Evolutionary conservation across 2,113 vertebrate genomes (phyloP).

Genomic region (Struthidea cinerea): DNA sequence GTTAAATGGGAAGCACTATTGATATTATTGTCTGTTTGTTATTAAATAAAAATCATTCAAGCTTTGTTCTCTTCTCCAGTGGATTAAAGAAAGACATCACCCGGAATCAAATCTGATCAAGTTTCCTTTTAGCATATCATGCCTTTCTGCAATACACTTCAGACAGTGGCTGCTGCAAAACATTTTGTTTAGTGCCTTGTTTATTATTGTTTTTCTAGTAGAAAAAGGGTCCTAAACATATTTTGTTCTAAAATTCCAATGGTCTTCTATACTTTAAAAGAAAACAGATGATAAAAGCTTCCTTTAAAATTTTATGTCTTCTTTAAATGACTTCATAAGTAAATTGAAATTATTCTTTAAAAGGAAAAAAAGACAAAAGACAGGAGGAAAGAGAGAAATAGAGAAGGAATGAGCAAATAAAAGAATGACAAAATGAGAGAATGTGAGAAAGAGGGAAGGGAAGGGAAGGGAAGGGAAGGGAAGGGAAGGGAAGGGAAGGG

Average conservation of each 20-base stretch:
- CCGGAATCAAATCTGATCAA: constrained; percentile 13
- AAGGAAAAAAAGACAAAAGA: too few species aligned
- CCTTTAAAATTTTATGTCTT: background rate
- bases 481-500: too few species aligned
- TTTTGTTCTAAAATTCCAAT: background rate
- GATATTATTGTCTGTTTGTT: constrained; percentile 40
- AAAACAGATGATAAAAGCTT: background rate
- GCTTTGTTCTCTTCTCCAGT: constrained; percentile 41
- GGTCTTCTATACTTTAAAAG: background rate
- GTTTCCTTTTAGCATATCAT: background rate
- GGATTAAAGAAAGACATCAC: constrained; percentile 38
- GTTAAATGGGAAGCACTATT: constrained; percentile 24
- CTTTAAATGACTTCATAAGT: background rate
- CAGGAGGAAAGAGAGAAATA: background rate
- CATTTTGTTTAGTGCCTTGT: constrained; percentile 13
- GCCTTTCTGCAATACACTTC: background rate
- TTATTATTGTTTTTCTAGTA: constrained; percentile 23
- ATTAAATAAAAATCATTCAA: constrained; percentile 33
- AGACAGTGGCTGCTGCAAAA: constrained; percentile 32
- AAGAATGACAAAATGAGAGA: too few species aligned
- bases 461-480: too few species aligned
- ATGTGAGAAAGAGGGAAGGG: too few species aligned
- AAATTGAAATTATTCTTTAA: background rate
- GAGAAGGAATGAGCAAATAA: background rate
- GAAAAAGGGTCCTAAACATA: background rate